Evolutionary conservation across 2,113 vertebrate species (phyloP).

Genomic region (Gallinago paraguaiae): DNA sequence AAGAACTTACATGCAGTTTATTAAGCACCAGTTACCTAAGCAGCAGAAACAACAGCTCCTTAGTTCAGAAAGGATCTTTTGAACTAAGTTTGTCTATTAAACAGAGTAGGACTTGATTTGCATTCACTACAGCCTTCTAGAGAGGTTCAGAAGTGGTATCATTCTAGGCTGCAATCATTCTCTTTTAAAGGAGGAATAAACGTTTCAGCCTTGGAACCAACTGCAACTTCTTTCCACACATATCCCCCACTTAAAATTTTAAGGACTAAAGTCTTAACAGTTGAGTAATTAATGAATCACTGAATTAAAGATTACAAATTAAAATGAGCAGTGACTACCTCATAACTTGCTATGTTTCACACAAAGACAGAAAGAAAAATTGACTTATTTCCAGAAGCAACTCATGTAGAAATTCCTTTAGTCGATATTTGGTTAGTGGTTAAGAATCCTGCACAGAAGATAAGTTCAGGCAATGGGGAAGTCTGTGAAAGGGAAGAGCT

Average conservation of each 20-base stretch:
- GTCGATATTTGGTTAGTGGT: not conserved
- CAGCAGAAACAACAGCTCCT: not conserved
- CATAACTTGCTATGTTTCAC: not conserved
- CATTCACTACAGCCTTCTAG: not conserved
- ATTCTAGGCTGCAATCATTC: not conserved
- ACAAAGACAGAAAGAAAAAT: not conserved
- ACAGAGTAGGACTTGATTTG: not conserved
- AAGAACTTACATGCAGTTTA: not conserved
- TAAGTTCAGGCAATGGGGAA: not conserved
- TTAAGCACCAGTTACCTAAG: not conserved
- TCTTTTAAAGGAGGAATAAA: not conserved
- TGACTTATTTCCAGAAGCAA: not conserved
- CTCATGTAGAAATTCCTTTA: not conserved
- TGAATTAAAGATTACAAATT: not conserved
- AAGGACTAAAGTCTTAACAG: not conserved
- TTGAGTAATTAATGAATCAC: not conserved
- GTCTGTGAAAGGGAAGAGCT: not conserved
- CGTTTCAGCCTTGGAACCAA: not conserved
- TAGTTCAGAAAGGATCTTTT: not conserved
- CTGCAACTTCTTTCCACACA: rapidly evolving
- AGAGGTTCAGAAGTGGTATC: not conserved
- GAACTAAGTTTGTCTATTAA: not conserved
- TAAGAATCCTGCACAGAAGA: not conserved
- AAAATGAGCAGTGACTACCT: not conserved
- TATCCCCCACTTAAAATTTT: rapidly evolving